Conservation (phyloP, 2,797 vertebrate genomes). For the Leptatherina wallacei region DNA sequence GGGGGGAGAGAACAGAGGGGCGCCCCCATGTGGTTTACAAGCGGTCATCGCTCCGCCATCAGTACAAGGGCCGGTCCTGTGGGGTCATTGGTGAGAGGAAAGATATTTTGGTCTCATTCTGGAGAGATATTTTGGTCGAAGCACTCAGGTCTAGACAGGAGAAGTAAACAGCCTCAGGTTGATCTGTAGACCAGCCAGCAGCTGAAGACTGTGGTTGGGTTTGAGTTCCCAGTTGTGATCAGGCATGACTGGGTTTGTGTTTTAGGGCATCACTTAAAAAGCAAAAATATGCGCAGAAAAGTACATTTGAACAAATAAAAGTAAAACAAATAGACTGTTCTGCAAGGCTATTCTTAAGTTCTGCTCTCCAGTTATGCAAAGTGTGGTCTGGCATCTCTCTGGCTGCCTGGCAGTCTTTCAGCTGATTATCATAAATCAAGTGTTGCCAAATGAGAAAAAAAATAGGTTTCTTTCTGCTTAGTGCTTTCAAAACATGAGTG, state of each 20-base stretch:
- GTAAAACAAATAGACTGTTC: constrained; percentile 23
- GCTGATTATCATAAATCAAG: constrained; percentile 2
- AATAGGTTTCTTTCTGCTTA: background rate
- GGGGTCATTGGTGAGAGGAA: constrained; percentile 92
- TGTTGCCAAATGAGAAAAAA: background rate
- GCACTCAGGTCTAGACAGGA: constrained; percentile 29
- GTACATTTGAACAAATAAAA: constrained; percentile 28
- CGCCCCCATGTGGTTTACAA: constrained; percentile 98
- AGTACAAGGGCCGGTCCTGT: constrained; percentile 95
- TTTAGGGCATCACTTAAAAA: constrained; percentile 56
- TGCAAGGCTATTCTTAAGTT: background rate
- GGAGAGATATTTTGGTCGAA: constrained; percentile 7
- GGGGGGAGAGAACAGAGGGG: constrained; percentile 83
- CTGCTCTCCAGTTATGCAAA: background rate
- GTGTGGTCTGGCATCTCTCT: background rate
- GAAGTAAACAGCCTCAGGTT: constrained; percentile 12
- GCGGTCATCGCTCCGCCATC: constrained; percentile 93
- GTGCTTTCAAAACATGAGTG: background rate
- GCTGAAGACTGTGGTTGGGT: constrained; percentile 44
- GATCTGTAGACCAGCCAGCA: constrained; percentile 40
- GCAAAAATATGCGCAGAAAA: constrained; percentile 44
- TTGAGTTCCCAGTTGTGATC: constrained; percentile 41
- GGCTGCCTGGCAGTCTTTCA: background rate
- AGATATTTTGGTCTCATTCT: constrained; percentile 28
- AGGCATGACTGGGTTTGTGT: constrained; percentile 51